Conservation (phyloP, 2,888 invertebrate genomes). For the Alentia gelatinosa region DNA sequence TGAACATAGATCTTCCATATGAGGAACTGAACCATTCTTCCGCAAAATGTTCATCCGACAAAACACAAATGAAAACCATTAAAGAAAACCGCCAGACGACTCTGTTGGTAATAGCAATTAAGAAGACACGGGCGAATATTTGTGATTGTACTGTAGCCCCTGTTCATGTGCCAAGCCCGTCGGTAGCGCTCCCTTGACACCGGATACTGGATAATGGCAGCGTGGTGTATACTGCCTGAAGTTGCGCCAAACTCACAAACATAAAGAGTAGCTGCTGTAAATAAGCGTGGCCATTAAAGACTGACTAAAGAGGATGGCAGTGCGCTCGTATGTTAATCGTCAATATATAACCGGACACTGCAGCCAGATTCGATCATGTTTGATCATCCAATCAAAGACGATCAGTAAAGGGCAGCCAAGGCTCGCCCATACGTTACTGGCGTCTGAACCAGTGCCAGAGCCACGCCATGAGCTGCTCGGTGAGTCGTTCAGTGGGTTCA, state of each 20-base stretch:
- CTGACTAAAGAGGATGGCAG: not conserved
- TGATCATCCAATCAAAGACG: not conserved
- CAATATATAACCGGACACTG: not conserved
- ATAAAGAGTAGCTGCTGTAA: not conserved
- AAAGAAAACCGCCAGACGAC: no score
- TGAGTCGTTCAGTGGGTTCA: not conserved
- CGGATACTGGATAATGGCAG: no score
- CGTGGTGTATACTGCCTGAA: not conserved
- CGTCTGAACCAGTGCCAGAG: not conserved
- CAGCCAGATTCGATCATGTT: not conserved
- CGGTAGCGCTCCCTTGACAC: no score
- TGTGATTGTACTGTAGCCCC: no score
- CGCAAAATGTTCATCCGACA: no score
- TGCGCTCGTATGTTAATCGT: not conserved
- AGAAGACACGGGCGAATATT: no score
- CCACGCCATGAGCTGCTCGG: not conserved
- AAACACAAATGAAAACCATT: no score
- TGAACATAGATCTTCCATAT: no score
- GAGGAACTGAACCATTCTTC: no score
- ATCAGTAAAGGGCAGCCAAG: not conserved
- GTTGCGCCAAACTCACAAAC: not conserved
- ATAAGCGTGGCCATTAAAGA: not conserved
- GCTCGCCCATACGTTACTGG: not conserved
- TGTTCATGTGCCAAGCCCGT: no score
- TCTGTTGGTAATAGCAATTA: no score